A percentile compares a stretch with the other conserved stretches of the same genome.
Conservation (phyloP, 2,113 vertebrate species). For the Canis aureus region DNA sequence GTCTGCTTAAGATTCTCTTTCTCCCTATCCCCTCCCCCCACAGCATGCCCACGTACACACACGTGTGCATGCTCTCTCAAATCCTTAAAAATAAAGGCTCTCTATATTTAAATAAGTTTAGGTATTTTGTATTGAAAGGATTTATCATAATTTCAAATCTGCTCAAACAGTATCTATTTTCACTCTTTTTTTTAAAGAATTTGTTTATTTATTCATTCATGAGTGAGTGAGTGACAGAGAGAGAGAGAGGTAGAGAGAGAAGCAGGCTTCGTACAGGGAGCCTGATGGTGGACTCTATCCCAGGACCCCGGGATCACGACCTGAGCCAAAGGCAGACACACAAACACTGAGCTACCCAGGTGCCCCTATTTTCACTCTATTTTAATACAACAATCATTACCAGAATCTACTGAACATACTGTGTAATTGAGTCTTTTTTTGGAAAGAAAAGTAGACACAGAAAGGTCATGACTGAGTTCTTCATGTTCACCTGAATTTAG, state of each 20-base stretch:
- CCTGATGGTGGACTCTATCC: no score
- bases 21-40: neutral
- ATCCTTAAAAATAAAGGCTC: neutral
- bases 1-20: neutral
- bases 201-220: no score
- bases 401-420: neutral
- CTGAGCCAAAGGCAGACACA: no score
- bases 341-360: no score
- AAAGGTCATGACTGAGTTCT: neutral
- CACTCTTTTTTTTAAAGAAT: neutral
- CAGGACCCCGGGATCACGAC: no score
- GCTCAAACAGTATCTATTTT: constrained; percentile 36
- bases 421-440: constrained; percentile 48
- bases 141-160: constrained; percentile 58
- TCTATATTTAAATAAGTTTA: constrained; percentile 25
- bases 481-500: neutral
- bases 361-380: constrained; percentile 35
- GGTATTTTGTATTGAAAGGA: constrained; percentile 40
- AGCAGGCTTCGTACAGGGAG: no score
- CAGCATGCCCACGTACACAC: neutral
- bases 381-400: constrained; percentile 25
- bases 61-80: neutral
- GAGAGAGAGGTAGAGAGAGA: no score
- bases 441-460: neutral
- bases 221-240: no score